Evolutionary conservation across 2,888 invertebrate genomes (phyloP).

Genomic region (Tholera decimalis): DNA sequence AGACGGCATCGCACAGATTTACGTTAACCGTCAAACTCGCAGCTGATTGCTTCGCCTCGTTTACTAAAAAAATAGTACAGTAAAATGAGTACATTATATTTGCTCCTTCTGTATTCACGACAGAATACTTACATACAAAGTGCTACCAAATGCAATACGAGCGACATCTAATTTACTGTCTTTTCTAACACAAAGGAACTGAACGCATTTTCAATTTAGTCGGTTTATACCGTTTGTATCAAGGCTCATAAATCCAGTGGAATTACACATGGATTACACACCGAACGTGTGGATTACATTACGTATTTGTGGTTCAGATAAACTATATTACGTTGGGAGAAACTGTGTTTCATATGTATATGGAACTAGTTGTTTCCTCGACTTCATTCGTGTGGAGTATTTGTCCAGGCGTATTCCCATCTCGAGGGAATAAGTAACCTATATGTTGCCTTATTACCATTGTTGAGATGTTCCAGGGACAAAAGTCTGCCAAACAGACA

Average conservation of each 20-base stretch:
- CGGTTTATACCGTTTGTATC: constrained; percentile 47
- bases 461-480: too few species aligned
- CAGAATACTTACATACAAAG: constrained; percentile 17
- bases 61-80: too few species aligned
- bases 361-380: neutral
- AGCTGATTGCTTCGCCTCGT: too few species aligned
- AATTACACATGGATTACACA: constrained; percentile 57
- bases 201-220: constrained; percentile 51
- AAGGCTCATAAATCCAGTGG: constrained; percentile 55
- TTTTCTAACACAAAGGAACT: constrained; percentile 46
- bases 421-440: too few species aligned
- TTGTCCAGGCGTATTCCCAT: too few species aligned
- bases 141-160: constrained; percentile 36
- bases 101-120: neutral
- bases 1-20: too few species aligned
- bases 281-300: constrained; percentile 53
- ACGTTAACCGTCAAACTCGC: too few species aligned
- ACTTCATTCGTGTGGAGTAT: too few species aligned
- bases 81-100: too few species aligned
- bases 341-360: constrained; percentile 27
- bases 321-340: constrained; percentile 36
- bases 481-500: too few species aligned
- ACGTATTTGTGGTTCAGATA: constrained; percentile 45
- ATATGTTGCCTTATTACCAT: too few species aligned
- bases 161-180: constrained; percentile 29